Evolutionary conservation across 2,888 invertebrate species (phyloP).

Genomic region (Thera obeliscata): DNA sequence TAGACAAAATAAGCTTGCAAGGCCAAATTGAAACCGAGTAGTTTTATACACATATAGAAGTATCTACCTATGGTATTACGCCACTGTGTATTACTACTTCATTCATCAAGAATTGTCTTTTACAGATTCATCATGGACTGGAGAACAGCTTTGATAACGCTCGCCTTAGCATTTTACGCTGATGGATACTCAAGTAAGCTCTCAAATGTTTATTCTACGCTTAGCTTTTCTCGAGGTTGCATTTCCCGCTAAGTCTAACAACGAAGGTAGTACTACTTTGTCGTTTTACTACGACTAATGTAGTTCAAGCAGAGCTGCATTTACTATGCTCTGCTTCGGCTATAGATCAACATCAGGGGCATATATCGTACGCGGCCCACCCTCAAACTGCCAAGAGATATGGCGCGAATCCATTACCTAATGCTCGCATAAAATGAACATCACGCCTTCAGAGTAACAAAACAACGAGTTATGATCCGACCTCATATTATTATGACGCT

Average conservation of each 20-base stretch:
- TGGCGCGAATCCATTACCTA: slow-evolving; percentile 75
- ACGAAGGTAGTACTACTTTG: slow-evolving; percentile 24
- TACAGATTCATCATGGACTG: slow-evolving; percentile 77
- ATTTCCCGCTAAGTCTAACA: slow-evolving; percentile 13
- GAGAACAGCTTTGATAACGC: slow-evolving; percentile 63
- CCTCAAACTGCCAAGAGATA: slow-evolving; percentile 61
- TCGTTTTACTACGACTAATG: slow-evolving; percentile 28
- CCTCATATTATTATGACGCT: slow-evolving; percentile 65
- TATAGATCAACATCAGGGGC: slow-evolving; percentile 41
- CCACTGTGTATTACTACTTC: slow-evolving; percentile 4
- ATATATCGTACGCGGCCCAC: slow-evolving; percentile 49
- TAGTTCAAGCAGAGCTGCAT: slow-evolving; percentile 30
- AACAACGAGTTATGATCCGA: slow-evolving; percentile 77
- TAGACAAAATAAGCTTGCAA: slow-evolving; percentile 21
- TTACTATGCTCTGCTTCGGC: slow-evolving; percentile 29
- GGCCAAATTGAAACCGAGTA: slow-evolving; percentile 14
- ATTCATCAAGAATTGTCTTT: slow-evolving; percentile 37
- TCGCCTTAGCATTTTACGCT: slow-evolving; percentile 66
- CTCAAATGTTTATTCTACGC: slow-evolving; percentile 25
- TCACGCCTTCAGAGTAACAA: slow-evolving; percentile 62
- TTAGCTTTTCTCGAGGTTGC: slow-evolving; percentile 19
- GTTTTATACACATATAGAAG: not conserved
- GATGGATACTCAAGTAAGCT: slow-evolving; percentile 79
- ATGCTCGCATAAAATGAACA: slow-evolving; percentile 70
- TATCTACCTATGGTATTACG: too few relatives aligned